Percentiles rank a stretch among this genome's conserved stretches.
Conservation (phyloP, 1,140 invertebrate genomes). For the Zaprionus nigranus region DNA sequence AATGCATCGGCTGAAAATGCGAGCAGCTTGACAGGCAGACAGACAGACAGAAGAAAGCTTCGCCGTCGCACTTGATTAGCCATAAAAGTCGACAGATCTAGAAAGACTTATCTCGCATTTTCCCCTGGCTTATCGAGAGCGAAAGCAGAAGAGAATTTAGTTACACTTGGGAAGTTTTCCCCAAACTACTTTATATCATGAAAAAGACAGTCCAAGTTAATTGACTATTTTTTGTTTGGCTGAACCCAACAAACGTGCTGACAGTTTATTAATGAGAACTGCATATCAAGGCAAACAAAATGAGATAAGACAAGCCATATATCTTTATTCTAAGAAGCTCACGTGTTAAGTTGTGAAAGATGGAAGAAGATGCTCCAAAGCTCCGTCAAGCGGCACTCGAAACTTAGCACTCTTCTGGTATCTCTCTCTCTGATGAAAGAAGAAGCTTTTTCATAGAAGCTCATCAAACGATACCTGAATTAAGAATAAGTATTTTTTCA, state of each 20-base stretch:
- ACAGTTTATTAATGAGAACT: neutral
- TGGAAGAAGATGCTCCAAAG: neutral
- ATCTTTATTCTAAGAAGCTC: neutral
- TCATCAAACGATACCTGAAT: neutral
- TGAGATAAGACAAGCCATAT: neutral
- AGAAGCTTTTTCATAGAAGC: neutral
- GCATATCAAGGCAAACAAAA: neutral
- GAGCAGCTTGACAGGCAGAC: constrained; percentile 28
- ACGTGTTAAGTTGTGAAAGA: neutral
- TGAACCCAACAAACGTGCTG: neutral
- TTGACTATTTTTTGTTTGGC: neutral
- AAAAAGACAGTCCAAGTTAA: neutral
- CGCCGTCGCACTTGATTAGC: constrained; percentile 40
- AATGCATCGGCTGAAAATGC: constrained; percentile 51
- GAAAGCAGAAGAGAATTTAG: neutral
- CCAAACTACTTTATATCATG: neutral
- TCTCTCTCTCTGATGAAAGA: neutral
- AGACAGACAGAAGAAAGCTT: constrained; percentile 46
- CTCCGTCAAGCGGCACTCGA: no score
- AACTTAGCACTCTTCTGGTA: no score
- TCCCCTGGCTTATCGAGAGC: neutral
- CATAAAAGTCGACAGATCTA: constrained; percentile 41
- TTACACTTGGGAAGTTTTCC: neutral
- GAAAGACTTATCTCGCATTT: constrained; percentile 10
- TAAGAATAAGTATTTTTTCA: neutral